Conservation (phyloP, 2,113 vertebrate species). For the Girardinichthys multiradiatus region DNA sequence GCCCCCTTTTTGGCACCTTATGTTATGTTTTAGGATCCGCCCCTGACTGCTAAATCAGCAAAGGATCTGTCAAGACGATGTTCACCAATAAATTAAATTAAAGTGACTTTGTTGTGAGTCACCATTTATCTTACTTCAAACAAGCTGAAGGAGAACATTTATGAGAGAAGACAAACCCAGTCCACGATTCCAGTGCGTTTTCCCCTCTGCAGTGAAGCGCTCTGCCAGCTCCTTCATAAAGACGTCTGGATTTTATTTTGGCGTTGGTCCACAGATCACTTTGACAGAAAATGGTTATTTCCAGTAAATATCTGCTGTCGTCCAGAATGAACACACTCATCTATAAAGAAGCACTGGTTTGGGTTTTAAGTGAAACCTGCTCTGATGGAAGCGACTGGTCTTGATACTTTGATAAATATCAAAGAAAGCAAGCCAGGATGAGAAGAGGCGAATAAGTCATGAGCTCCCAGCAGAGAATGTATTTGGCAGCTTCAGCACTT, state of each 20-base stretch:
- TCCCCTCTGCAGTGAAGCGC: conserved; percentile 24
- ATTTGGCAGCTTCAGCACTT: conserved; percentile 19
- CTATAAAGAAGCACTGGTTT: not conserved
- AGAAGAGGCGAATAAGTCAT: conserved; percentile 1
- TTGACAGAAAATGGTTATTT: conserved; percentile 30
- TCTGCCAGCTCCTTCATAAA: conserved; percentile 28
- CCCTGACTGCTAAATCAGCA: no score
- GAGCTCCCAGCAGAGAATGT: not conserved
- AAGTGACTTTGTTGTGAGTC: conserved; percentile 50
- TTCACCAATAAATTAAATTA: no score
- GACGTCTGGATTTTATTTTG: conserved; percentile 29
- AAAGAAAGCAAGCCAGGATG: conserved; percentile 12
- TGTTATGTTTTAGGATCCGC: no score
- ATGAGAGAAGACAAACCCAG: conserved; percentile 44
- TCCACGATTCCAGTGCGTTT: conserved; percentile 29
- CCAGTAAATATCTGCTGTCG: conserved; percentile 5
- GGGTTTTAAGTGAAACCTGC: not conserved
- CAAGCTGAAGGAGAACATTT: conserved; percentile 35
- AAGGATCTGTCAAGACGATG: no score
- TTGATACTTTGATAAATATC: not conserved
- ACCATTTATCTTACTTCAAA: conserved; percentile 42
- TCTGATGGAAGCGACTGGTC: not conserved
- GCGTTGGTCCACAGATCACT: conserved; percentile 36
- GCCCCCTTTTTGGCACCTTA: no score
- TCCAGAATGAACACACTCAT: conserved; percentile 3